These are phyloP conservation scores for Lonchura striata DNA, from an alignment of 2,113 vertebrate genomes.

Conservation along the genomic window DNA sequence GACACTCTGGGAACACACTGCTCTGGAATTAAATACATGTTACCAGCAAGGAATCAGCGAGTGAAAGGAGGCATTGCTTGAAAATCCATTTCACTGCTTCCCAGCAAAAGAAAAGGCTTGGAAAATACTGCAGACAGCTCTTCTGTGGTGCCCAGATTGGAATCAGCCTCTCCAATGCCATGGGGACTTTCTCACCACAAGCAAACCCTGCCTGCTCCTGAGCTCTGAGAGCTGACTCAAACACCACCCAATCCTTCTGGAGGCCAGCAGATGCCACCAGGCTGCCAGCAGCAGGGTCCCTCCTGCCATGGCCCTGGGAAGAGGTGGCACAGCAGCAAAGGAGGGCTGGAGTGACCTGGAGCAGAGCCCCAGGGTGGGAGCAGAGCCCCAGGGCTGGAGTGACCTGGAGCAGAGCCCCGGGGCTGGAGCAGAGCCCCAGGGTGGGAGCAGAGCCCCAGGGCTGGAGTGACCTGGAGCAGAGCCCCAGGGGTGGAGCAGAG, in stretches of 20 bases:
- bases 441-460: too few species aligned
- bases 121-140: not conserved
- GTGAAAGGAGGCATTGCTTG: not conserved
- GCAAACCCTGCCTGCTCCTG: not conserved
- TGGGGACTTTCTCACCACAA: not conserved
- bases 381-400: too few species aligned
- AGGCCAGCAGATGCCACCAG: not conserved
- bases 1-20: not conserved
- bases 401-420: too few species aligned
- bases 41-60: not conserved
- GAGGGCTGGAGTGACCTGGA: not conserved
- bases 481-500: too few species aligned
- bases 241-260: not conserved
- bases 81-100: not conserved
- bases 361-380: too few species aligned
- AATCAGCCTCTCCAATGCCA: not conserved
- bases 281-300: not conserved
- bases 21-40: not conserved
- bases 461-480: too few species aligned
- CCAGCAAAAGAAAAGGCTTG: not conserved
- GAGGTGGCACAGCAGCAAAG: not conserved
- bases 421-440: too few species aligned
- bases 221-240: not conserved
- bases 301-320: fast-evolving
- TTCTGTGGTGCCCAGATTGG: not conserved